These are phyloP conservation scores for Megalurothrips usitatus DNA, from an alignment of 2,888 invertebrate species.

Conservation along the genomic window DNA sequence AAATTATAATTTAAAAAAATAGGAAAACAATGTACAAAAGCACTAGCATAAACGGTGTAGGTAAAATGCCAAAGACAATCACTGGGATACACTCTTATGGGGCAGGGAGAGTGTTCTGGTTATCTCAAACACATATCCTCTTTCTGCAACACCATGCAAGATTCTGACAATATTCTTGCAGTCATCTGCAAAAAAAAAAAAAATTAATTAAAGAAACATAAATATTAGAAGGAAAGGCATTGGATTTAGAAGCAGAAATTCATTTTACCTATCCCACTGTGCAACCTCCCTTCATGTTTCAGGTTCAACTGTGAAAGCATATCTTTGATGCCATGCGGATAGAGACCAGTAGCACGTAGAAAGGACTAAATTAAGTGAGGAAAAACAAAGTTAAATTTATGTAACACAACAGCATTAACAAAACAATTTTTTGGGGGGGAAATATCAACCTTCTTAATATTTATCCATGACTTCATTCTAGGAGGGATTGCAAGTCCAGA, in stretches of 20 bases:
- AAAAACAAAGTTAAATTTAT: background rate
- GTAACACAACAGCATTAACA: background rate
- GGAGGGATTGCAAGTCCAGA: conserved; percentile 44
- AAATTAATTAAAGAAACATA: background rate
- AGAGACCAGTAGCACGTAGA: conserved; percentile 43
- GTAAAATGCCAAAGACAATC: too few species aligned
- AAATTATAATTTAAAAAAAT: too few species aligned
- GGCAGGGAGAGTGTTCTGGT: background rate
- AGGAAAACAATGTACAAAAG: too few species aligned
- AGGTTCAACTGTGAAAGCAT: conserved; percentile 45
- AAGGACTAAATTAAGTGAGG: conserved; percentile 39
- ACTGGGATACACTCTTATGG: too few species aligned
- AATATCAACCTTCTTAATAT: conserved; percentile 50
- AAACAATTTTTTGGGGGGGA: background rate
- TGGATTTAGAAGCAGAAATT: background rate
- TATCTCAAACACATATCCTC: background rate
- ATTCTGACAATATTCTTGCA: conserved; percentile 28
- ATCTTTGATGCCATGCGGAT: conserved; percentile 45
- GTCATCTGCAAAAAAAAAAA: conserved; percentile 24
- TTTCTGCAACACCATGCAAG: background rate
- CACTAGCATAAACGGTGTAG: too few species aligned
- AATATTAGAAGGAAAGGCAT: background rate
- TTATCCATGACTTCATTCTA: conserved; percentile 54
- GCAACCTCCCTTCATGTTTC: conserved; percentile 45
- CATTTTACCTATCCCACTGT: conserved; percentile 46